Conservation (phyloP, 2,113 vertebrate species). For the Helogale parvula region DNA sequence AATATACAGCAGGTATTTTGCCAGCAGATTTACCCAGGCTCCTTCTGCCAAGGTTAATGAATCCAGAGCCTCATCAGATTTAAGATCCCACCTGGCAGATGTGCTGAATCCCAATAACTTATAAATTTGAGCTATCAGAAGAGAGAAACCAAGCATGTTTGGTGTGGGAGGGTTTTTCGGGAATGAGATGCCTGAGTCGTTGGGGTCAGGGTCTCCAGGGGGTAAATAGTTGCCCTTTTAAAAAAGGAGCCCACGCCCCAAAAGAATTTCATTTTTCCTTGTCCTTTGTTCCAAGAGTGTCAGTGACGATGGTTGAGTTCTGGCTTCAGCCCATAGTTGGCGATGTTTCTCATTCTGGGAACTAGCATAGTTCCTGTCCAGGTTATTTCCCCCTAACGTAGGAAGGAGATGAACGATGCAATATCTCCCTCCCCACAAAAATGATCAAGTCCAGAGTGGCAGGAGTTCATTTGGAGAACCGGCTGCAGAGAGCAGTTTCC, state of each 20-base stretch:
- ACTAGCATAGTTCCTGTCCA: background rate
- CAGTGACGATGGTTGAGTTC: background rate
- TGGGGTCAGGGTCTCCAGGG: background rate
- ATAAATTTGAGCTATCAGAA: background rate
- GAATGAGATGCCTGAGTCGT: background rate
- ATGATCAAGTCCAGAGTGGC: background rate
- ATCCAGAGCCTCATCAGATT: constrained; percentile 49
- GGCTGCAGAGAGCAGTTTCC: background rate
- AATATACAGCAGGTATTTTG: constrained; percentile 37
- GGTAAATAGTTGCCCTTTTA: background rate
- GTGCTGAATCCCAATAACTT: background rate
- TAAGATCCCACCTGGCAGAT: constrained; percentile 46
- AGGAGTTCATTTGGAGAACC: background rate
- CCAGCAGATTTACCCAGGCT: constrained; percentile 25
- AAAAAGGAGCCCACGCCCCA: background rate
- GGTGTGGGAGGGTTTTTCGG: background rate
- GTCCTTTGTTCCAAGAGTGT: background rate
- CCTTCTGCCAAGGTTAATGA: constrained; percentile 49
- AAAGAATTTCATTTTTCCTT: constrained; percentile 20
- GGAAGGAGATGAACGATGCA: background rate
- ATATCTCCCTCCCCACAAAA: background rate
- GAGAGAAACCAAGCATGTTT: background rate
- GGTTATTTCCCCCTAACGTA: background rate
- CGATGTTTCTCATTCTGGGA: background rate
- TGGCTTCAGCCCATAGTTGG: background rate